Conservation (phyloP, 1,140 invertebrate genomes). For the Apis florea region DNA sequence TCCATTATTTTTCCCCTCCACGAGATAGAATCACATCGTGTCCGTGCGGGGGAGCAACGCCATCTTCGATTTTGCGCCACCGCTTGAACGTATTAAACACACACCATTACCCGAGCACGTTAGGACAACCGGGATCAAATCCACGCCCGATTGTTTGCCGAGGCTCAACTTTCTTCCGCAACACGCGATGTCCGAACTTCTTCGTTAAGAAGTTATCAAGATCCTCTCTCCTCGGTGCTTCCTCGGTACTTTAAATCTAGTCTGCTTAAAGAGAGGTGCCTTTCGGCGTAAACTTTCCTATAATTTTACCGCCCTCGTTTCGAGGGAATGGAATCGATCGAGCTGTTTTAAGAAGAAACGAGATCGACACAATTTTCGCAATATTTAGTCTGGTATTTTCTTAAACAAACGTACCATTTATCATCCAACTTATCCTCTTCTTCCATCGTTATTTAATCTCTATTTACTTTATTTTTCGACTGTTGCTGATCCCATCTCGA, state of each 20-base stretch:
- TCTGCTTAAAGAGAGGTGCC: conserved; percentile 19
- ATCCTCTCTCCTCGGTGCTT: neutral
- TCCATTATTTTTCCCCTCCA: too few species aligned
- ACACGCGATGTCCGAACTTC: conserved; percentile 12
- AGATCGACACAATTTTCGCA: neutral
- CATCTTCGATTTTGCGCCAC: neutral
- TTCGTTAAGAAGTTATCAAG: conserved; percentile 31
- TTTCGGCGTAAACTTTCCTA: conserved; percentile 23
- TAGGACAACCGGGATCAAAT: conserved; percentile 5
- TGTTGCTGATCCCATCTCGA: neutral
- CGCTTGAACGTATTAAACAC: neutral
- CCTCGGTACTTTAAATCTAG: conserved; percentile 29
- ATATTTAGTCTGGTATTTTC: neutral
- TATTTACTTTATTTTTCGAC: neutral
- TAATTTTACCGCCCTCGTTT: neutral
- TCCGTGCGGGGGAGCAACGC: too few species aligned
- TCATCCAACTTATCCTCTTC: too few species aligned
- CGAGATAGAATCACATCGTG: too few species aligned
- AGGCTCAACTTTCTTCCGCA: neutral
- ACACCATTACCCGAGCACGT: neutral
- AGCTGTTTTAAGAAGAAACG: neutral
- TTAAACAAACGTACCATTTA: neutral
- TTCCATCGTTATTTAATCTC: neutral
- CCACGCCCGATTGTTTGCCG: neutral
- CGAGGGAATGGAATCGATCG: neutral